Conservation (phyloP, 30 jellyfish, hydroid and myxozoan species). For the Calvadosia cruxmelitensis region DNA sequence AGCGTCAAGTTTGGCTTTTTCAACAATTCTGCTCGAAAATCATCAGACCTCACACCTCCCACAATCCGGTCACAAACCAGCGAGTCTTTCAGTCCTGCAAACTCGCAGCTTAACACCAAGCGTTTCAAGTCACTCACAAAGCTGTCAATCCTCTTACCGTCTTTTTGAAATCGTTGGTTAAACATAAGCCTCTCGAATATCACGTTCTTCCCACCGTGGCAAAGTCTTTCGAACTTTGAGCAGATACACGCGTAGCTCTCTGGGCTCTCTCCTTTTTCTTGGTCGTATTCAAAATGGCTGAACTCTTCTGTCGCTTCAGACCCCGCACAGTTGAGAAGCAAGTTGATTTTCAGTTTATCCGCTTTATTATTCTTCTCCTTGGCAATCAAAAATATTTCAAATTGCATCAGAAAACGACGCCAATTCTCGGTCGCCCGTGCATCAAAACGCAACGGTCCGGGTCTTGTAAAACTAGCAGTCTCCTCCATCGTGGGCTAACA, state of each 20-base stretch:
- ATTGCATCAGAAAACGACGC: neutral
- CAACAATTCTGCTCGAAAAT: neutral
- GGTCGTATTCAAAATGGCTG: neutral
- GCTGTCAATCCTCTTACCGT: neutral
- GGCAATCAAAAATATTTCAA: neutral
- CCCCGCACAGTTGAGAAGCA: slow-evolving; percentile 1
- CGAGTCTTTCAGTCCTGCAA: neutral
- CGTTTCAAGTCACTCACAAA: neutral
- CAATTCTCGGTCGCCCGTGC: slow-evolving; percentile 2
- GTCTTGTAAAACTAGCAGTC: neutral
- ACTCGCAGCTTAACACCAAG: neutral
- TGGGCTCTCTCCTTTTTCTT: neutral
- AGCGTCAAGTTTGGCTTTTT: neutral
- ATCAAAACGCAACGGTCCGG: neutral
- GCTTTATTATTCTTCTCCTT: neutral
- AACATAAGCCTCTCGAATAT: neutral
- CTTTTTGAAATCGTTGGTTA: neutral
- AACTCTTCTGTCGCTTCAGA: neutral
- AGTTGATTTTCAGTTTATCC: neutral
- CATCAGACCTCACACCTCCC: neutral
- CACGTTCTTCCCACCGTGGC: neutral
- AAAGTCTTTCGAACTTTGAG: neutral
- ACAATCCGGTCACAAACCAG: neutral
- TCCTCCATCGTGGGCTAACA: neutral
- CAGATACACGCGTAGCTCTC: neutral